A percentile compares a stretch with the other conserved stretches of the same genome.
Conservation (phyloP, 1,140 invertebrate genomes). For the Drosophila rhopaloa region DNA sequence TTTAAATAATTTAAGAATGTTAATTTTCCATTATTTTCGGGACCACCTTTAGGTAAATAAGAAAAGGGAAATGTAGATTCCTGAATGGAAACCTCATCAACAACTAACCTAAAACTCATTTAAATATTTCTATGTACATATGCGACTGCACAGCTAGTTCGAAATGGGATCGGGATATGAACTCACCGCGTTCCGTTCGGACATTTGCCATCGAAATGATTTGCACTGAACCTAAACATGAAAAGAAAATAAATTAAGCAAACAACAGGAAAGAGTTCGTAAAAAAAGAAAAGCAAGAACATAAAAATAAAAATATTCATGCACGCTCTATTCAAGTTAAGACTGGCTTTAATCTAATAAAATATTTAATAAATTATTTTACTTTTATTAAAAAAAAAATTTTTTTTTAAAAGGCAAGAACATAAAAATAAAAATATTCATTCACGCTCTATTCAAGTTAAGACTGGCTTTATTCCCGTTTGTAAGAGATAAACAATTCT, state of each 20-base stretch:
- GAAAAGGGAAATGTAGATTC: neutral
- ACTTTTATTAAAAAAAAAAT: too few relatives aligned
- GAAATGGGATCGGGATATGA: constrained; percentile 45
- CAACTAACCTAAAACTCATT: constrained; percentile 4
- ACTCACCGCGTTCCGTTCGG: constrained; percentile 83
- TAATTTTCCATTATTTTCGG: neutral
- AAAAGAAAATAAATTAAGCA: constrained; percentile 78
- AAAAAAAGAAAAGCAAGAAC: constrained; percentile 39
- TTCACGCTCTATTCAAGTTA: neutral
- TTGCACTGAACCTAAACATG: constrained; percentile 84
- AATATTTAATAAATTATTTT: too few relatives aligned
- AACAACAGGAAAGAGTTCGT: constrained; percentile 55
- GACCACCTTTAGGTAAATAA: neutral
- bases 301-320: constrained; percentile 3
- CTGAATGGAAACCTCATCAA: neutral
- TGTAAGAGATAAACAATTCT: neutral
- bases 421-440: neutral
- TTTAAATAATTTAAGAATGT: neutral
- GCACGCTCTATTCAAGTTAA: neutral
- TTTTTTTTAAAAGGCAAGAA: neutral
- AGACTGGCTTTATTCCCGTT: neutral
- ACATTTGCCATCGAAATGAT: constrained; percentile 81
- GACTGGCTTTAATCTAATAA: neutral
- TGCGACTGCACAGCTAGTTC: constrained; percentile 2
- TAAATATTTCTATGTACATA: neutral